Evolutionary conservation across 92 coral and sea anemone species (phyloP), one percentile per base, ranked within the genome.

Genomic region (Zoanthus solanderi): DNA sequence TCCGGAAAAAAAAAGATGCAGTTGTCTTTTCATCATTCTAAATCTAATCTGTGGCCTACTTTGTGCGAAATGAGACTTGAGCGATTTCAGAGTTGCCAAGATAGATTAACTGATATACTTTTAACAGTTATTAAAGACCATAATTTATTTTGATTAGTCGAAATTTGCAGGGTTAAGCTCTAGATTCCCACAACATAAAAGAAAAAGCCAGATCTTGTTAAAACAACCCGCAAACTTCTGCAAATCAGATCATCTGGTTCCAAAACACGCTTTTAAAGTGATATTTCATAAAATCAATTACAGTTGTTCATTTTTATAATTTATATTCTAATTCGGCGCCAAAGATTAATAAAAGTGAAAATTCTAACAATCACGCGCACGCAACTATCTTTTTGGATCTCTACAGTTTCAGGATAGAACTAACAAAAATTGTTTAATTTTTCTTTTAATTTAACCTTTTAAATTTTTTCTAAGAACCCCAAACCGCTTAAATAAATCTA

Each of bases 281-380:
- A 61, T 79, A 37, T 16, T 79, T 66, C 75, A 65, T 81, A 47
- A 81, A 81, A 81, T 65, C 52, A 81, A 81, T 81, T 81, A 66
- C 4, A 47, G 12, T 28, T 81, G 17, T 81, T 81, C 50, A 81
- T 65, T 81, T 81, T 66, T 53, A 73, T 50, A 65, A 32, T 69
- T 67, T 9, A 69, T 69, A 69, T 69, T 28, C 45, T 42, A 81
- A 81, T 65, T 81, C 23, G 45, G 65, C 23, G n/a, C 72, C 32
- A 5, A 16, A 44, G 72, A 63, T 66, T 81, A 66, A 32, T 81
- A 48, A 42, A 81, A 65, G 85, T 44, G 58, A 13, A 81, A 81
- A 81, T 81, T 66, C 65, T 81, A 81, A 66, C 85, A 66, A 81
- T 81, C 42, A 12, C 61, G 66, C 84, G 54, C 75, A 66, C 71